These are phyloP conservation scores for Condylostylus longicornis DNA, from an alignment of 1,140 invertebrate genomes.

Conservation along the genomic window DNA sequence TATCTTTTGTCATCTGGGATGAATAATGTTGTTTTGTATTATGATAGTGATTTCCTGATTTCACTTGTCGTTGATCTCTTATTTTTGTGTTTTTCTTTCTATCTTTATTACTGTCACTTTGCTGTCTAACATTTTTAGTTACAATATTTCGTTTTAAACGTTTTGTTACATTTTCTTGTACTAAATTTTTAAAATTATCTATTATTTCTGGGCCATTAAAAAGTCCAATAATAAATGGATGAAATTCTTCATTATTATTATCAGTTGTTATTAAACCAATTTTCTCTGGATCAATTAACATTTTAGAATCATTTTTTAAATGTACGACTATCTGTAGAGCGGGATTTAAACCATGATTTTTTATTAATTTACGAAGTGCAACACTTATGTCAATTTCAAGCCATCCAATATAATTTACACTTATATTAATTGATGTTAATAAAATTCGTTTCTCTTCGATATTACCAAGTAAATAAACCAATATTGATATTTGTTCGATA, in stretches of 20 bases:
- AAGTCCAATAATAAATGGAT: conserved; percentile 26
- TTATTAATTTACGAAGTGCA: conserved; percentile 14
- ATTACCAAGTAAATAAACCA: background rate
- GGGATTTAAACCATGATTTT: conserved; percentile 5
- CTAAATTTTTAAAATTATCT: conserved; percentile 18
- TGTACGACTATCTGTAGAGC: conserved; percentile 13
- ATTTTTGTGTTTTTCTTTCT: too few species aligned
- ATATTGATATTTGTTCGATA: background rate
- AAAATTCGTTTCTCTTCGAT: conserved; percentile 7
- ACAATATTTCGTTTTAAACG: conserved; percentile 23
- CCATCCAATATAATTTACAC: conserved; percentile 18
- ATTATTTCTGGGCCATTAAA: conserved; percentile 27
- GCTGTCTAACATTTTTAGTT: too few species aligned
- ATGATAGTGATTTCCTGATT: conserved; percentile 5
- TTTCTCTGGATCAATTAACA: conserved; percentile 8
- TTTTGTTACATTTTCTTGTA: too few species aligned
- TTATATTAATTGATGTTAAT: conserved; percentile 19
- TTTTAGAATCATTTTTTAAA: conserved; percentile 10
- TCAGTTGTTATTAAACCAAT: conserved; percentile 4
- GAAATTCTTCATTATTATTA: conserved; percentile 8
- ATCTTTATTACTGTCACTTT: background rate
- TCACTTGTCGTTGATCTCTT: too few species aligned
- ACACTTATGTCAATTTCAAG: conserved; percentile 24
- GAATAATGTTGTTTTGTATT: background rate
- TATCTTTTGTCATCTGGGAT: conserved; percentile 10